These are phyloP conservation scores for Apostichopus japonicus DNA, from an alignment of 35 echinoderm and acorn worm species.

Conservation along the genomic window DNA sequence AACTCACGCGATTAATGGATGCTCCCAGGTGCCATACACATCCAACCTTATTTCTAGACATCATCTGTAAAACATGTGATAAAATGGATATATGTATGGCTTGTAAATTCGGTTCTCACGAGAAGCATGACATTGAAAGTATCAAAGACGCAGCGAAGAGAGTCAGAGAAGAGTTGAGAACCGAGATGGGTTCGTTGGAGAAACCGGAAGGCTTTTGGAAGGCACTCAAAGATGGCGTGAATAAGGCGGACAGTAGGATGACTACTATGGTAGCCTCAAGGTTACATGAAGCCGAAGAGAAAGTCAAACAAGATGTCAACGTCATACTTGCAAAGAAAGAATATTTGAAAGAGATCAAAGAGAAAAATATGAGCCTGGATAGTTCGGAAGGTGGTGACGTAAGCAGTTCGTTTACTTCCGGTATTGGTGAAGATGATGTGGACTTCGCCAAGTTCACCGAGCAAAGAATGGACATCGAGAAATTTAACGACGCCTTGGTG, in stretches of 20 bases:
- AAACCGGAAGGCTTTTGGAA: conserved; percentile 28
- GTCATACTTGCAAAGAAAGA: conserved; percentile 33
- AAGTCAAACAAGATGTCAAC: conserved; percentile 33
- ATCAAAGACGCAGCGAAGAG: conserved; percentile 26
- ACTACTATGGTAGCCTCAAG: neutral
- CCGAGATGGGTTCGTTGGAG: neutral
- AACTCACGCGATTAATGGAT: conserved; percentile 44
- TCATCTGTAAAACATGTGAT: conserved; percentile 21
- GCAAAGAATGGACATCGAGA: conserved; percentile 42
- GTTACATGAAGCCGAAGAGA: neutral
- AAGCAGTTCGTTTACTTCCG: neutral
- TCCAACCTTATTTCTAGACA: conserved; percentile 16
- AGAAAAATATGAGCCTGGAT: neutral
- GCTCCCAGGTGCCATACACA: conserved; percentile 30
- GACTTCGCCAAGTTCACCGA: conserved; percentile 20
- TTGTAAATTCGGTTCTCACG: conserved; percentile 46
- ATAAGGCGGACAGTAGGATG: neutral
- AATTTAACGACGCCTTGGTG: conserved; percentile 42
- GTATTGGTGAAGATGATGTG: neutral
- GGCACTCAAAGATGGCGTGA: neutral
- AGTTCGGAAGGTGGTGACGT: neutral
- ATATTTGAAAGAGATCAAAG: conserved; percentile 25
- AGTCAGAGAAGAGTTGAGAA: neutral
- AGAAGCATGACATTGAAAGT: conserved; percentile 15
- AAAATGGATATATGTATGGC: conserved; percentile 30